phyloP scores from a whole-genome alignment of 2,113 vertebrate species.

The Octodon degus region DNA sequence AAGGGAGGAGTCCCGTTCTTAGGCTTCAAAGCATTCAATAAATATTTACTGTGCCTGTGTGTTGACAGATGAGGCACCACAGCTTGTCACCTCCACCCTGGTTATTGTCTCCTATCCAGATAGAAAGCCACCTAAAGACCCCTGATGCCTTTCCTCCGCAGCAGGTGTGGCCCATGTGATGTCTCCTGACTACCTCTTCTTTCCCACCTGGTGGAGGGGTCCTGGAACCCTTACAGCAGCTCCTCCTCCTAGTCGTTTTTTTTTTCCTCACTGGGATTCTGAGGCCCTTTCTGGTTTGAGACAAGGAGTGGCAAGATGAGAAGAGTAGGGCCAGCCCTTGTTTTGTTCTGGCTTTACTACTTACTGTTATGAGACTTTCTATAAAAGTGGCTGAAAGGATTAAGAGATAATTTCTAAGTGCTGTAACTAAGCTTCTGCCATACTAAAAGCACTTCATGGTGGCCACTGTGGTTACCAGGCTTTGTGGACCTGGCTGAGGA shows the following conservation, averaged over 20 bases:
- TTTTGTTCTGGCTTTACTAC: neutral
- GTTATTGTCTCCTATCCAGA: neutral
- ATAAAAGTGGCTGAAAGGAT: no score
- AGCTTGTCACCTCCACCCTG: neutral
- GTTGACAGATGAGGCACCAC: neutral
- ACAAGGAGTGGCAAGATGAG: no score
- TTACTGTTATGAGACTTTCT: neutral
- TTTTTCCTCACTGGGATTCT: neutral
- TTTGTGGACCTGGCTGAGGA: neutral
- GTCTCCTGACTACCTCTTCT: neutral
- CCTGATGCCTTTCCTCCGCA: neutral
- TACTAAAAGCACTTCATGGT: neutral
- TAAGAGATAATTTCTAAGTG: neutral
- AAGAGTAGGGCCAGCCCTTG: neutral
- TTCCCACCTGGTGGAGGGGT: neutral
- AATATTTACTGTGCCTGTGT: conserved; percentile 1
- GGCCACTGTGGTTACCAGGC: neutral
- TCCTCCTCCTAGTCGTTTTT: neutral
- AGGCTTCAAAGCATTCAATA: neutral
- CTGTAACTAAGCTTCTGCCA: neutral
- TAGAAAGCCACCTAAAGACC: neutral
- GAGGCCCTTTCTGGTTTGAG: neutral
- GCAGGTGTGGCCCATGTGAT: neutral
- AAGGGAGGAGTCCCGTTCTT: neutral
- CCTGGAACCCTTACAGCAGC: neutral